Percentiles rank a stretch among this genome's conserved stretches.
phyloP scores from a whole-genome alignment of 1,140 invertebrate genomes.

The Leptonema lineaticorne region DNA sequence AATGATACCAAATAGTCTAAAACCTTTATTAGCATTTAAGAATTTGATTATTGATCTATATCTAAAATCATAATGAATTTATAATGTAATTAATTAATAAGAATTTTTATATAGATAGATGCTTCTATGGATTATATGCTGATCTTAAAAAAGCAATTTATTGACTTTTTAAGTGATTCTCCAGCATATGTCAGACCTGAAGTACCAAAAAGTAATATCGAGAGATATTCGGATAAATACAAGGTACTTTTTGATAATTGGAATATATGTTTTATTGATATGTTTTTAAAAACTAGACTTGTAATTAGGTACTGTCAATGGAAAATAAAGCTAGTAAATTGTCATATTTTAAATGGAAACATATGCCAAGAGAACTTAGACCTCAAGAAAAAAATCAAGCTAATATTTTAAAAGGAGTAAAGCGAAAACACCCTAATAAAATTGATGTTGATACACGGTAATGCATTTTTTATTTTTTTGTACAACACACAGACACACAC shows the following conservation, averaged over 20 bases:
- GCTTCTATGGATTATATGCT: constrained; percentile 55
- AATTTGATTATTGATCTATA: too few species aligned
- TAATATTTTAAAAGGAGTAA: constrained; percentile 7
- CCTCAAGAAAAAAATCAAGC: constrained; percentile 42
- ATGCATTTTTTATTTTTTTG: neutral
- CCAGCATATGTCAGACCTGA: constrained; percentile 52
- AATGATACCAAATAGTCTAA: neutral
- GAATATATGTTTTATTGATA: too few species aligned
- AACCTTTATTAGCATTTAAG: neutral
- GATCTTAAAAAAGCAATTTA: constrained; percentile 55
- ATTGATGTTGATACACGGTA: constrained; percentile 44
- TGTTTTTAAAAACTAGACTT: too few species aligned
- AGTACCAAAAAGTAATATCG: constrained; percentile 49
- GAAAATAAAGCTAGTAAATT: constrained; percentile 50
- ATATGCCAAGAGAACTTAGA: constrained; percentile 52
- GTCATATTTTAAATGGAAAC: constrained; percentile 50
- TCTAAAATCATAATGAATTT: too few species aligned
- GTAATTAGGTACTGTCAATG: constrained; percentile 45
- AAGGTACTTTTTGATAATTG: too few species aligned
- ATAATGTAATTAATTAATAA: too few species aligned
- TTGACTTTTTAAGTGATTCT: constrained; percentile 54
- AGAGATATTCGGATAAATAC: constrained; percentile 57
- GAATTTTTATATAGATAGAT: constrained; percentile 45
- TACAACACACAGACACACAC: too few species aligned
- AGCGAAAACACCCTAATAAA: constrained; percentile 51